phyloP scores from a whole-genome alignment of 2,888 invertebrate genomes.

The Lepidocyrtoides sp. region DNA sequence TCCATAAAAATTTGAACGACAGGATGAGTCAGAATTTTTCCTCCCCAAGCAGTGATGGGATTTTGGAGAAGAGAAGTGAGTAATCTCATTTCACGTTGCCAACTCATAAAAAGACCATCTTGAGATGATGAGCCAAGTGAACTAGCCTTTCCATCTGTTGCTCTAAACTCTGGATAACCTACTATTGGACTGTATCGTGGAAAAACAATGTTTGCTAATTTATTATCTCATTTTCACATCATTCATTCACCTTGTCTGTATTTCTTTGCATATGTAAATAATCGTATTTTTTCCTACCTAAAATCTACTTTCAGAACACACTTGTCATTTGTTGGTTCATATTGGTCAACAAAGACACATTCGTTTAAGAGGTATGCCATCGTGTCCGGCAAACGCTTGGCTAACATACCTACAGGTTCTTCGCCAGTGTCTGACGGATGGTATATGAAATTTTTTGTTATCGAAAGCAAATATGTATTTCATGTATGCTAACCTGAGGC shows the following conservation, averaged over 20 bases:
- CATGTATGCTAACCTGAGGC: slow-evolving; percentile 89
- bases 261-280: neutral
- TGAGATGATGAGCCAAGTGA: slow-evolving; percentile 58
- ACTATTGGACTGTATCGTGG: slow-evolving; percentile 51
- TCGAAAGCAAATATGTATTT: too few relatives aligned
- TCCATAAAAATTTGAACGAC: slow-evolving; percentile 82
- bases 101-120: slow-evolving; percentile 63
- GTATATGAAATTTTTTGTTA: too few relatives aligned
- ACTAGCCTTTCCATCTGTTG: slow-evolving; percentile 59
- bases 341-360: slow-evolving; percentile 78
- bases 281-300: slow-evolving; percentile 68
- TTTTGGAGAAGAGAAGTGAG: slow-evolving; percentile 72
- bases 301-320: slow-evolving; percentile 82
- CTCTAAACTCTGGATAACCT: slow-evolving; percentile 59
- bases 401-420: slow-evolving; percentile 63
- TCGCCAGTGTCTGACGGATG: slow-evolving; percentile 74
- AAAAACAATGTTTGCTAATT: neutral
- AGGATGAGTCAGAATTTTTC: slow-evolving; percentile 81
- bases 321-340: slow-evolving; percentile 78
- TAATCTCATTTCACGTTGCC: slow-evolving; percentile 78
- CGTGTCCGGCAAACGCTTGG: slow-evolving; percentile 74
- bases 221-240: too few relatives aligned
- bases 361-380: slow-evolving; percentile 76
- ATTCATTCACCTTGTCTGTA: too few relatives aligned
- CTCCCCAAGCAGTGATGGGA: slow-evolving; percentile 64